Evolutionary conservation across 2,113 vertebrate genomes (phyloP), one percentile per base, ranked within the genome.

Genomic region (Dicerorhinus sumatrensis): DNA sequence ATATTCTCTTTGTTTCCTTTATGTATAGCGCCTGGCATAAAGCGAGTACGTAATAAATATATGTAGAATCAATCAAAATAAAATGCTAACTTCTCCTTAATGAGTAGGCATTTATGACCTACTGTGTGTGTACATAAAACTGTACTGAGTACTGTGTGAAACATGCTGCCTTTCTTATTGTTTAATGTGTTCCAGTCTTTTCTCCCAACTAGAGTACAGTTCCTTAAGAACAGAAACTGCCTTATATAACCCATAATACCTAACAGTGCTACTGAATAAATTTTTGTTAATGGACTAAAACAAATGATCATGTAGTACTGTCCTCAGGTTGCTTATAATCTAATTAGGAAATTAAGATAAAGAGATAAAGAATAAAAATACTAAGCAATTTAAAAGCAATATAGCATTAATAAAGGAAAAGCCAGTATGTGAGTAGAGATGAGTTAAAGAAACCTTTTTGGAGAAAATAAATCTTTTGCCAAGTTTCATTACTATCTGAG

Each of bases 21-120:
- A 80, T 11, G 8, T 16, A 85, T 10, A 69, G 31, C 73, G 18
- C 8, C n/a, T 82, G 73, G 29, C 29, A 91, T 39, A 58, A 1
- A 81, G 69, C 13, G 73, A 79, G 29, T 62, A 39, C 21, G 17
- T 62, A 88, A 83, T 60, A 85, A 84, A 94, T 60, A 75, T 13
- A 92, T 1, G n/a, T 56, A 63, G 31, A 92, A 46, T 75, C 21
- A 86, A 75, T 83, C 29, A 84, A 87, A 86, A 85, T 46, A 51
- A 81, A 97, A 86, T 51, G 83, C n/a, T 70, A 95, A 60, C 20
- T 75, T 81, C 60, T 92, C 27, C 48, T 81, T 92, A 94, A 94
- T 62, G 3, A 62, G 18, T 27, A 73, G 36, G 65, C 18, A 46
- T 67, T 87, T 87, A 84, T 42, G 70, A 93, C 17, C 36, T 73